Percentiles rank a stretch among this genome's conserved stretches.
Conservation (phyloP, 2,888 invertebrate genomes). For the Pollenia griseotomentosa region DNA sequence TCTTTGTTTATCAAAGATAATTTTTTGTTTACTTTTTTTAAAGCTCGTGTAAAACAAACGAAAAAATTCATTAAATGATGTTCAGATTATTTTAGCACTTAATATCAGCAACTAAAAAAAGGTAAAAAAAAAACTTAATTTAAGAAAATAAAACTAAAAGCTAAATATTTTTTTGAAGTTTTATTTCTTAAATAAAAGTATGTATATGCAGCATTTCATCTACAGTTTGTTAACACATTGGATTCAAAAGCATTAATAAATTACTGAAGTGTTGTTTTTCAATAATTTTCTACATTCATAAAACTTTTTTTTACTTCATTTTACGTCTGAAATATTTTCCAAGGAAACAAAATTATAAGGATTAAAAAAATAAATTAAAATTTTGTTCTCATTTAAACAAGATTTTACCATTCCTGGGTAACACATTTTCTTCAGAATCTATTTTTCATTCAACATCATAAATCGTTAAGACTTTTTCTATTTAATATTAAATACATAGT, state of each 20-base stretch:
- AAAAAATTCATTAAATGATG: constrained; percentile 40
- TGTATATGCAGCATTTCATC: no score
- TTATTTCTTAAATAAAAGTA: background rate
- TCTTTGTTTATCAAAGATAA: constrained; percentile 6
- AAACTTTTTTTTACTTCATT: constrained; percentile 2
- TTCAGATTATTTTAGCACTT: constrained; percentile 64
- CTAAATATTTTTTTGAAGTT: background rate
- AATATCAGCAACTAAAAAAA: constrained; percentile 66
- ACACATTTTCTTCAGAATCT: background rate
- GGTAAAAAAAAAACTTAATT: constrained; percentile 50
- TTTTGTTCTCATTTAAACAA: background rate
- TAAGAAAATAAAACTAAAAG: constrained; percentile 41
- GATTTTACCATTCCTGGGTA: constrained; percentile 47
- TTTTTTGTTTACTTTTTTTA: constrained; percentile 38
- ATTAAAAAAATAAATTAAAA: background rate
- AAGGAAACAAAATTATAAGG: background rate
- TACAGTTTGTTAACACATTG: no score
- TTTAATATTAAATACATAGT: constrained; percentile 13
- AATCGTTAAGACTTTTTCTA: background rate
- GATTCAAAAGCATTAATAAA: no score
- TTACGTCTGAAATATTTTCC: background rate
- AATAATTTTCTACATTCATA: no score
- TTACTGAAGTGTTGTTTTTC: no score
- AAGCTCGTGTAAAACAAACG: constrained; percentile 32
- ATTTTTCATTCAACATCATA: constrained; percentile 27